phyloP scores from a whole-genome alignment of 2,113 vertebrate species.

The Datnioides undecimradiatus region DNA sequence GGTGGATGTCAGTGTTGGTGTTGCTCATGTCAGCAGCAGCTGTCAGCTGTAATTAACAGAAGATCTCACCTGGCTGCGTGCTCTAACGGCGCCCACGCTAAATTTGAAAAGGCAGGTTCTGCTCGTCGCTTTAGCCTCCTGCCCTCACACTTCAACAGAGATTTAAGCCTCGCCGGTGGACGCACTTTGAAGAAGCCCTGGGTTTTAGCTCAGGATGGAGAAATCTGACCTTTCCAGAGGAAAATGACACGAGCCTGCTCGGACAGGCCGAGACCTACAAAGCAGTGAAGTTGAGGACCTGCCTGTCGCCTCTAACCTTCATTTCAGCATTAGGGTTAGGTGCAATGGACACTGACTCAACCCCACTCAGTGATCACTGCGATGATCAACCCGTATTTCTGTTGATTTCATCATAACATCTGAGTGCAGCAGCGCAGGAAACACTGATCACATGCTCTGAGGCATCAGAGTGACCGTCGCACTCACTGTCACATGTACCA shows the following conservation, averaged over 20 bases:
- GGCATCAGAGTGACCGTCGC: no score
- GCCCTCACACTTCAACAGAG: neutral
- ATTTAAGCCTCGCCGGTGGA: neutral
- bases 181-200: neutral
- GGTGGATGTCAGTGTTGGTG: conserved; percentile 34
- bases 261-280: neutral
- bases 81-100: neutral
- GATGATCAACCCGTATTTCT: neutral
- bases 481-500: no score
- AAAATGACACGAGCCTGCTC: neutral
- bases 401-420: neutral
- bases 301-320: neutral
- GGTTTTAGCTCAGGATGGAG: neutral
- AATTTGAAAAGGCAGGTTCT: neutral
- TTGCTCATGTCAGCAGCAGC: conserved; percentile 40
- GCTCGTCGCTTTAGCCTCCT: neutral
- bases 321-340: no score
- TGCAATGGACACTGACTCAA: neutral
- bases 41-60: no score
- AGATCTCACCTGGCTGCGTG: no score
- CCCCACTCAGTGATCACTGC: neutral
- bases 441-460: neutral
- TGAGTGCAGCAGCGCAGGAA: neutral
- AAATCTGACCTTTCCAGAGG: neutral
- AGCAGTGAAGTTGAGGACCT: neutral